Conservation (phyloP, 92 coral and sea anemone genomes). For the Meandrina meandrites region DNA sequence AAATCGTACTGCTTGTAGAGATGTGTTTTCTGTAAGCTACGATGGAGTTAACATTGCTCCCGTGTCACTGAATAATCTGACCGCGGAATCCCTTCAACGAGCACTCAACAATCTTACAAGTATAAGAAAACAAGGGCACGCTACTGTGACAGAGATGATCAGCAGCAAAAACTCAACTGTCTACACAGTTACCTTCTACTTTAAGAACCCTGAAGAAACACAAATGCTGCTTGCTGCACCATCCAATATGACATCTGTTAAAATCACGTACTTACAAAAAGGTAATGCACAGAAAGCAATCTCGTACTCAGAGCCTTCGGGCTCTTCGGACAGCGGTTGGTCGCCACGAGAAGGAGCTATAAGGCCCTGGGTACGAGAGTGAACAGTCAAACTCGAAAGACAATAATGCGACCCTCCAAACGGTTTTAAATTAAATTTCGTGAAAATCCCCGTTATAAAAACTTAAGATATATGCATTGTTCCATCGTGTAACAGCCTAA, state of each 20-base stretch:
- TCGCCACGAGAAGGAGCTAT: neutral
- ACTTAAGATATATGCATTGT: no score
- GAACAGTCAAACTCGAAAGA: neutral
- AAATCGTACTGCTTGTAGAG: slow-evolving; percentile 17
- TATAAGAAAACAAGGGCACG: slow-evolving; percentile 62
- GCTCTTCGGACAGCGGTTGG: neutral
- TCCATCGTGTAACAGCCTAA: no score
- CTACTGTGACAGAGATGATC: slow-evolving; percentile 60
- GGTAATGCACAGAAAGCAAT: neutral
- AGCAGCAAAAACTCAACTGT: slow-evolving; percentile 19
- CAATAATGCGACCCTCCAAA: no score
- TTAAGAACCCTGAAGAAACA: slow-evolving; percentile 60
- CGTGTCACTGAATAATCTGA: slow-evolving; percentile 33
- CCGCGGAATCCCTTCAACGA: slow-evolving; percentile 50
- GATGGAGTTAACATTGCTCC: slow-evolving; percentile 44
- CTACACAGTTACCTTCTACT: slow-evolving; percentile 68
- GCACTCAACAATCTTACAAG: slow-evolving; percentile 67
- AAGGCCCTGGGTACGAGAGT: neutral
- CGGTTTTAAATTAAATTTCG: neutral
- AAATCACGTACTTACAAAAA: slow-evolving; percentile 36
- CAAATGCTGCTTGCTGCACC: slow-evolving; percentile 18
- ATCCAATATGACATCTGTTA: slow-evolving; percentile 20
- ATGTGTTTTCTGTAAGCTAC: slow-evolving; percentile 58
- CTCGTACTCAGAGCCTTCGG: neutral
- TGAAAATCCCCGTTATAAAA: no score